A percentile compares a stretch with the other conserved stretches of the same genome.
Evolutionary conservation across 2,113 vertebrate species (phyloP).

Genomic region (Xiphias gladius): DNA sequence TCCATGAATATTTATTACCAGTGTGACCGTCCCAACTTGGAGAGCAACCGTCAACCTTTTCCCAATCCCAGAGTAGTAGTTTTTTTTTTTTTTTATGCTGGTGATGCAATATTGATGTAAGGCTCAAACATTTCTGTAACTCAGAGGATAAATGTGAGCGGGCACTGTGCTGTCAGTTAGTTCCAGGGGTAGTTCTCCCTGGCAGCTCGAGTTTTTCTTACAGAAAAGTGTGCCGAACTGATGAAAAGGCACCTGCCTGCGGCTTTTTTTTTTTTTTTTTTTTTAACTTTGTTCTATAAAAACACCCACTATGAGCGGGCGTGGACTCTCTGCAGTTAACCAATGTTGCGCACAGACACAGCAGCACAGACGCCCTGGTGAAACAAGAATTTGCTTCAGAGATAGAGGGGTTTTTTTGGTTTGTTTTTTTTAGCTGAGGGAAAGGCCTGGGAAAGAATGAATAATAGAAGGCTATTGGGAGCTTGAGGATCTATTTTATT

Average conservation of each 20-base stretch:
- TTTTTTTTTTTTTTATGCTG: not conserved
- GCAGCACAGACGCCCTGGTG: not conserved
- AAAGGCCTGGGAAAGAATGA: constrained; percentile 14
- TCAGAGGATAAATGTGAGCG: not conserved
- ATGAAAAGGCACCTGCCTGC: not conserved
- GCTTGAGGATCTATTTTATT: not conserved
- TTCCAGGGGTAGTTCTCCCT: not conserved
- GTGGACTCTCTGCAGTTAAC: constrained; percentile 15
- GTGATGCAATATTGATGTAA: constrained; percentile 39
- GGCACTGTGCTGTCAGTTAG: not conserved
- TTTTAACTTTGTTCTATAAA: constrained; percentile 4
- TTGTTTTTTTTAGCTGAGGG: constrained; percentile 3
- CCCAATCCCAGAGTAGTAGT: constrained; percentile 2
- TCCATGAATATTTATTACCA: constrained; percentile 16
- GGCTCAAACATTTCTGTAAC: constrained; percentile 17
- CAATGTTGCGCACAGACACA: not conserved
- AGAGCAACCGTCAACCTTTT: not conserved
- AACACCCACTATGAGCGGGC: not conserved
- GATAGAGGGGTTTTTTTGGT: too few species aligned
- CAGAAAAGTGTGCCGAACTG: not conserved
- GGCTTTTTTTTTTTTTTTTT: constrained; percentile 8
- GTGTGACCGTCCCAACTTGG: constrained; percentile 6
- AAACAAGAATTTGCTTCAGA: constrained; percentile 9
- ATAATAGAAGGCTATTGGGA: constrained; percentile 19
- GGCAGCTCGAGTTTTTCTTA: not conserved